Evolutionary conservation across 2,888 invertebrate genomes (phyloP), one percentile per base, ranked within the genome.

Genomic region (Ichneumoninae sp.): DNA sequence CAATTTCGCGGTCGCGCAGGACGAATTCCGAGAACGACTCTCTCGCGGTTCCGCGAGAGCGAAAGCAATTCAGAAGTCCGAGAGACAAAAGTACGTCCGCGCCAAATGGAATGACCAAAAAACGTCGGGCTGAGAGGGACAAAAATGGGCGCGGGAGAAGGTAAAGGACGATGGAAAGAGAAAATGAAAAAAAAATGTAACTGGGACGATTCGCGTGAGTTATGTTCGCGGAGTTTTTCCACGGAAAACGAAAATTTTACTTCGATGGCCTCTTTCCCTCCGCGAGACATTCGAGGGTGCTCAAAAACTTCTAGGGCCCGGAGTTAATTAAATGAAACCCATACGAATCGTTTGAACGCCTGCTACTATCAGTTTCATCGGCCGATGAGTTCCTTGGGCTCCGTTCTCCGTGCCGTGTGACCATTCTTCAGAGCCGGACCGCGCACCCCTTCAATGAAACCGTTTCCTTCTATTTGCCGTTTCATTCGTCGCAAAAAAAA

Each of bases 1-100:
- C 77, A 77, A 77, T 77, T 77, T 77, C 66, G 77, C 57, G 77
- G 77, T 77, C 68, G 57, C 57, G 44, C 47, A 77, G 68, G 77
- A 77, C 68, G 68, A 77, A 77, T 77, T 57, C 68, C 68, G 54
- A 77, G 68, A 40, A 50, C 30, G 44, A 19, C 68, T 16, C 68
- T 16, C n/a, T 69, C 77, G 77, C 30, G 68, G 57, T 68, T 77
- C 54, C 26, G 40, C 66, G 76, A 40, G 66, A 76, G 40, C 52
- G 76, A 76, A 40, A 66, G 76, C 66, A 68, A 76, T 66, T 68
- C 76, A 54, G 76, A 76, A 54, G 54, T 47, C 62, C 65, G 50
- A 26, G 68, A 57, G 68, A 77, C 50, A 77, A 69, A 68, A 77
- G 77, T 30, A 36, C 77, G 47, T 47, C 57, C 30, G 10, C 76